Percentiles rank a stretch among this genome's conserved stretches.
phyloP scores from a whole-genome alignment of 64 coral and sea anemone species.

The Platygyra sinensis region DNA sequence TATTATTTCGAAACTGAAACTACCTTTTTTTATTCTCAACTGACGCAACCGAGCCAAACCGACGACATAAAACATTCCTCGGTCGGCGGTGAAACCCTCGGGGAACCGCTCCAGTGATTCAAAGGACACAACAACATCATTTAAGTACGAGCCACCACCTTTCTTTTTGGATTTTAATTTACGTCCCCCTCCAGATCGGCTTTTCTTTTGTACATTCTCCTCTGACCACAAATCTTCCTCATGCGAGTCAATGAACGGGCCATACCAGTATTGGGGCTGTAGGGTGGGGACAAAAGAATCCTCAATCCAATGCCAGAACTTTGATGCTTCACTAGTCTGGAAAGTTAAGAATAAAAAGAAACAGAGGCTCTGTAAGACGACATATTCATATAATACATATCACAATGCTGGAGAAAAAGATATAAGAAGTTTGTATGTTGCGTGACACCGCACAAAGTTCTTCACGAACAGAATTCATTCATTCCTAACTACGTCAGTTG shows the following conservation, averaged over 20 bases:
- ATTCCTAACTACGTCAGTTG: no score
- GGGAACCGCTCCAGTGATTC: constrained; percentile 50
- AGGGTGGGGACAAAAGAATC: constrained; percentile 62
- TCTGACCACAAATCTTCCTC: constrained; percentile 64
- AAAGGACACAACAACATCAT: not conserved
- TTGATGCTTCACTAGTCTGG: constrained; percentile 60
- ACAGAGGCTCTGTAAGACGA: no score
- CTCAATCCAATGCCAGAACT: constrained; percentile 65
- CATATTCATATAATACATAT: no score
- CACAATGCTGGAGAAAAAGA: no score
- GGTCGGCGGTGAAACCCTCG: constrained; percentile 64
- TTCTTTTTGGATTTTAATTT: constrained; percentile 29
- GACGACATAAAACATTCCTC: constrained; percentile 67
- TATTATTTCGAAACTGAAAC: not conserved
- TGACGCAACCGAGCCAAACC: constrained; percentile 70
- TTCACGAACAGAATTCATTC: no score
- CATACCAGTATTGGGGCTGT: constrained; percentile 85
- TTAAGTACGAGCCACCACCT: constrained; percentile 14
- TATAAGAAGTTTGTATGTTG: no score
- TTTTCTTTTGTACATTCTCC: constrained; percentile 3
- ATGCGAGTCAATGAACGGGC: constrained; percentile 48
- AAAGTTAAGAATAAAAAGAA: not conserved
- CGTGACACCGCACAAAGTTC: no score
- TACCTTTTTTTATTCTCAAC: constrained; percentile 62
- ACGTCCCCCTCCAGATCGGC: constrained; percentile 14